Evolutionary conservation across 2,113 vertebrate species (phyloP).

Genomic region (Plecotus auritus): DNA sequence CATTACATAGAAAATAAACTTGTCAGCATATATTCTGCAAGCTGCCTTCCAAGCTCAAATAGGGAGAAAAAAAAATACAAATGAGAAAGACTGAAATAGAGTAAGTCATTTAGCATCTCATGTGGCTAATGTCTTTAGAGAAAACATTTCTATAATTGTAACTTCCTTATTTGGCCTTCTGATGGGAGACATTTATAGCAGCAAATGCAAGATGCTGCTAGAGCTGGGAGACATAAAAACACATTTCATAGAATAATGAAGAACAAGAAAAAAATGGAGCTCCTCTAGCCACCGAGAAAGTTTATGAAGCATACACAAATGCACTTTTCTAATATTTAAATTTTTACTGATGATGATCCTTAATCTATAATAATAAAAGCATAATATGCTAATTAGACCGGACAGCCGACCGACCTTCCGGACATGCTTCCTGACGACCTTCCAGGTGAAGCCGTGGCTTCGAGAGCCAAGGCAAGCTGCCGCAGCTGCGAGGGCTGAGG

Average conservation of each 20-base stretch:
- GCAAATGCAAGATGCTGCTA: conserved; percentile 43
- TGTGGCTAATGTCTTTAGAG: conserved; percentile 54
- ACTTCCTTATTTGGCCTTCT: conserved; percentile 62
- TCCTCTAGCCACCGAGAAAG: background rate
- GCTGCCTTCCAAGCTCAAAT: conserved; percentile 23
- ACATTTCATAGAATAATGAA: conserved; percentile 53
- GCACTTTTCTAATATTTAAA: background rate
- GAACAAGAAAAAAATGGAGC: background rate
- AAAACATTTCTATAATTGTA: conserved; percentile 67
- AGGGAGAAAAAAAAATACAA: conserved; percentile 37
- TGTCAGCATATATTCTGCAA: conserved; percentile 29
- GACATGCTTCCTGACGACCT: too few relatives aligned
- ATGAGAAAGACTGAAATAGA: conserved; percentile 51
- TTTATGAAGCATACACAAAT: conserved; percentile 36
- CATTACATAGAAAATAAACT: conserved; percentile 1
- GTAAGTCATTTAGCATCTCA: conserved; percentile 39
- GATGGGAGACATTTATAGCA: conserved; percentile 59
- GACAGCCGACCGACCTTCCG: too few relatives aligned
- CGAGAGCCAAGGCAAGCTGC: too few relatives aligned
- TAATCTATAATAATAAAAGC: too few relatives aligned
- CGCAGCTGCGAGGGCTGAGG: too few relatives aligned
- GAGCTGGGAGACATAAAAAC: conserved; percentile 52
- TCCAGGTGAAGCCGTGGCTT: too few relatives aligned
- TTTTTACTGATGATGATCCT: conserved; percentile 24
- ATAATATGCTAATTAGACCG: too few relatives aligned